phyloP scores from a whole-genome alignment of 2,113 vertebrate species.

The Xiphophorus couchianus region DNA sequence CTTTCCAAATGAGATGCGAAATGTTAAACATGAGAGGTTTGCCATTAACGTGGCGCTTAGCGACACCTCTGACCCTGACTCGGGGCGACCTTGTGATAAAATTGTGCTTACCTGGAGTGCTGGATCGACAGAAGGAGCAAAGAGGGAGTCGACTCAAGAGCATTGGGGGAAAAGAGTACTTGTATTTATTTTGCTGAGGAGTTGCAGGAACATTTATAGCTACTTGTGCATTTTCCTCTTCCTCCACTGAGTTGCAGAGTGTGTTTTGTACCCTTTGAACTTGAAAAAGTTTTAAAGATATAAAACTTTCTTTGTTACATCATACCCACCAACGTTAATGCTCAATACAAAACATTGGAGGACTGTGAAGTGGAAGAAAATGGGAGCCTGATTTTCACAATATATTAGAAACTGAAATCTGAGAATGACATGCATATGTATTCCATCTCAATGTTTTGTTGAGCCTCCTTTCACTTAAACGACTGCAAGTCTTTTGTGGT shows the following conservation, averaged over 20 bases:
- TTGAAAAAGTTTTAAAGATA: too few species aligned
- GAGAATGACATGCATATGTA: too few species aligned
- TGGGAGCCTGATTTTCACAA: too few species aligned
- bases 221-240: conserved; percentile 17
- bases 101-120: conserved; percentile 62
- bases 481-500: too few species aligned
- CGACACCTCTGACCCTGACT: conserved; percentile 44
- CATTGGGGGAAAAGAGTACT: background rate
- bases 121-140: conserved; percentile 20
- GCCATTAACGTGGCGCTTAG: conserved; percentile 43
- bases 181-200: conserved; percentile 26
- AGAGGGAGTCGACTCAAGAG: conserved; percentile 21
- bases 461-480: too few species aligned
- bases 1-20: conserved; percentile 71
- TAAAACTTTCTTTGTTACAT: too few species aligned
- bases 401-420: too few species aligned
- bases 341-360: too few species aligned
- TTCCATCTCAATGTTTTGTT: too few species aligned
- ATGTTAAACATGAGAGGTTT: conserved; percentile 65
- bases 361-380: too few species aligned
- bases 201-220: conserved; percentile 10
- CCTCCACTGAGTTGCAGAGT: conserved; percentile 37
- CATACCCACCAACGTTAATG: too few species aligned
- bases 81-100: conserved; percentile 64
- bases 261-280: conserved; percentile 9